Evolutionary conservation across 2,888 invertebrate species (phyloP), one percentile per base, ranked within the genome.

Genomic region (Cephus spinipes): DNA sequence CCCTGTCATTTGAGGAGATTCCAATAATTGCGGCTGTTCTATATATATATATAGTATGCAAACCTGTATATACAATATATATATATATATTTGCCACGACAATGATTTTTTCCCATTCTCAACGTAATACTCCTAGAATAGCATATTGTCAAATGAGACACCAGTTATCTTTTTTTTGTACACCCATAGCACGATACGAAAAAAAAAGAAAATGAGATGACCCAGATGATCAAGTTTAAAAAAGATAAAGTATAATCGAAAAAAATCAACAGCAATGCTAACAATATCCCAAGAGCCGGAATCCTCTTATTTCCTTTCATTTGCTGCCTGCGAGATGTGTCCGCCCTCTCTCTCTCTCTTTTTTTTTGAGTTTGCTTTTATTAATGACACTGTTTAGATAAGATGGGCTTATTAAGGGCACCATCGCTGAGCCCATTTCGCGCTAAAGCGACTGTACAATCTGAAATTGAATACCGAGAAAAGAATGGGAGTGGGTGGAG

Each of bases 311-410:
- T 76, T 76, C 36, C 76, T 35, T 73, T 12, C 34, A 40, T 73
- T 76, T 76, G 40, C 40, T 33, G 31, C 73, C 73, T 12, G 71
- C 31, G 71, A 30, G 69, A 36, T 30, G 32, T 40, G 15, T 76
- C 31, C 36, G 35, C 23, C 36, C 74, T 30, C 31, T 32, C 30
- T 32, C 30, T 32, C 30, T 74, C 31, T 32, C 30, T 32, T 15
- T 32, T 73, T 74, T 73, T 73, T 73, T 23, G 11, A 75, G 68
- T 75, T 75, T 55, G 36, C 69, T 69, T 35, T 75, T 75, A 77
- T 77, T 77, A 77, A 77, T 78, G 71, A 31, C 73, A 76, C 71
- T 73, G 76, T 76, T 78, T 73, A 76, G 76, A 78, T 76, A 76
- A 76, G 76, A 73, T 69, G 33, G 74, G 55, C 35, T 77, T 75